Percentiles rank a stretch among this genome's conserved stretches.
Evolutionary conservation across 2,113 vertebrate species (phyloP).

Genomic region (Capricornis sumatraensis): DNA sequence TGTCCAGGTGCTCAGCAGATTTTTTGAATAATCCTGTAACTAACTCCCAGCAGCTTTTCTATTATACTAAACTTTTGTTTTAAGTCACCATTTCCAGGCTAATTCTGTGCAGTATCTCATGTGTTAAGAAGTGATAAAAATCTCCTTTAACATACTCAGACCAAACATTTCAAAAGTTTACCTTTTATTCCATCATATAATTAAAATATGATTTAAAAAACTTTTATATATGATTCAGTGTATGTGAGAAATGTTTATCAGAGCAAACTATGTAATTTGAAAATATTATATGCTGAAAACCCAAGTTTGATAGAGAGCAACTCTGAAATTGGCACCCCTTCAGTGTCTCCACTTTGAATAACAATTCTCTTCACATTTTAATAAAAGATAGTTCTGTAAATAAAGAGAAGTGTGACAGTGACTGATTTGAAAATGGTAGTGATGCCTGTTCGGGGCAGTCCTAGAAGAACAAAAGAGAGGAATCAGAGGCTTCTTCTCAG

Average conservation of each 20-base stretch:
- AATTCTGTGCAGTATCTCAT: neutral
- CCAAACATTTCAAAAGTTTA: neutral
- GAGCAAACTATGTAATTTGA: neutral
- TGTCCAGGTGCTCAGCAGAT: neutral
- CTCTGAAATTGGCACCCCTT: conserved; percentile 9
- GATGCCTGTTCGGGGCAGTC: neutral
- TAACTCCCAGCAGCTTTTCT: neutral
- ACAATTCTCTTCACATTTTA: neutral
- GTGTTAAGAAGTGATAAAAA: neutral
- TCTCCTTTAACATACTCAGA: conserved; percentile 10
- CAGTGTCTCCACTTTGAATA: neutral
- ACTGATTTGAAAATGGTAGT: conserved; percentile 3
- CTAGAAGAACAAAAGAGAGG: neutral
- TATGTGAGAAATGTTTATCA: neutral
- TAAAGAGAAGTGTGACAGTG: neutral
- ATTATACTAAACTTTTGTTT: conserved; percentile 10
- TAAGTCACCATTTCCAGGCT: conserved; percentile 7
- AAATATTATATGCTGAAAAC: conserved; percentile 33
- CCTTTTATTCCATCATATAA: neutral
- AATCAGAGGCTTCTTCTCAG: neutral
- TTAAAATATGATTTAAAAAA: neutral
- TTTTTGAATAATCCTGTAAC: neutral
- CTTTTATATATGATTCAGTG: neutral
- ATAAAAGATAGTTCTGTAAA: neutral
- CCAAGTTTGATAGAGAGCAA: neutral